Evolutionary conservation across 2,113 vertebrate species (phyloP).

Genomic region (Rutilus rutilus): DNA sequence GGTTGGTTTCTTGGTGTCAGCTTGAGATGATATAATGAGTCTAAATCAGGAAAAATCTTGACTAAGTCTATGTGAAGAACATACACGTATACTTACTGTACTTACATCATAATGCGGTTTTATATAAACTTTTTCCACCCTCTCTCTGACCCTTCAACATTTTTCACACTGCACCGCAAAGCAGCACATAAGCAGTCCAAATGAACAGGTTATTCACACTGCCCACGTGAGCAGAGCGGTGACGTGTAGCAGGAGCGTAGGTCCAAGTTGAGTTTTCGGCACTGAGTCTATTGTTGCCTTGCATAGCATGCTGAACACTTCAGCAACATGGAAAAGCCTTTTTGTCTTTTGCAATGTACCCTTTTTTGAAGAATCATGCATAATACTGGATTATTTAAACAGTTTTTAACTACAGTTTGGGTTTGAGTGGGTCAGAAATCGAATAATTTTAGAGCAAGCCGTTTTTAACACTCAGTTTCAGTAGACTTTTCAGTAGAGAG

Average conservation of each 20-base stretch:
- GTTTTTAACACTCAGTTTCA: not conserved
- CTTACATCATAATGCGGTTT: not conserved
- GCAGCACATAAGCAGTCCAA: not conserved
- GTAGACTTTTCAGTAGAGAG: not conserved
- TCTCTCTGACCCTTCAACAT: not conserved
- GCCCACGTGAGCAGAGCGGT: not conserved
- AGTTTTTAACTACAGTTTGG: not conserved
- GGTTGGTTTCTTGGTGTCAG: not conserved
- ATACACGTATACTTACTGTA: not conserved
- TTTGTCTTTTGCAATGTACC: not conserved
- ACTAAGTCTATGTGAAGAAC: too few species aligned
- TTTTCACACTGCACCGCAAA: not conserved
- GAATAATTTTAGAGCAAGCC: not conserved
- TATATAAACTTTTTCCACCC: not conserved
- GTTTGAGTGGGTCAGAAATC: not conserved
- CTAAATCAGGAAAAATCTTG: not conserved
- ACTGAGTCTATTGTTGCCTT: not conserved
- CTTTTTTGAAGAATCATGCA: not conserved
- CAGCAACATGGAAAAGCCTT: not conserved
- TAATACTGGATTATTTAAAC: not conserved
- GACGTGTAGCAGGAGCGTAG: not conserved
- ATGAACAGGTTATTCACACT: conserved; percentile 14
- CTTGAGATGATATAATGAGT: not conserved
- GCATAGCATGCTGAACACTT: not conserved
- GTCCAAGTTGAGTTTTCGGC: not conserved